Evolutionary conservation across 2,888 invertebrate genomes (phyloP), one percentile per base, ranked within the genome.

Genomic region (Philopedon plagiatum): DNA sequence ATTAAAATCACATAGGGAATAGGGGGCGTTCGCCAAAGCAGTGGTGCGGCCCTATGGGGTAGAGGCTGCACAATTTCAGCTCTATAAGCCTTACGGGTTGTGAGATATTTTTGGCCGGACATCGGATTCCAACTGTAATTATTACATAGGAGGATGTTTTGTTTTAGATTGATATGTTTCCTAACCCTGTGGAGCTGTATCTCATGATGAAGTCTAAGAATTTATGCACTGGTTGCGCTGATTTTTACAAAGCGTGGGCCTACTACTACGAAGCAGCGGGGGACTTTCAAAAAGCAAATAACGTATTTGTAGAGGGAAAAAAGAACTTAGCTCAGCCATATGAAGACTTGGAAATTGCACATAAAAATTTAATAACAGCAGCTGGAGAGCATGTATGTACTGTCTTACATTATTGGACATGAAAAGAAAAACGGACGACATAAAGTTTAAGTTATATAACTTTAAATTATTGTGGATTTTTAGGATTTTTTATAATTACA

Each of bases 191-290:
- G 78, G 93, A 92, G 85, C 89, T 95, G 73, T 97, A 93, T 85
- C 92, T 93, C 82, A 91, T 93, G 85, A 87, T 97, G 82, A 92
- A 92, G 80, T 91, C 91, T 76, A 91, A 91, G 82, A 94, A 93
- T 32, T 90, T 97, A 78, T 96, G 96, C 26, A 91, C 91, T 26
- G 91, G 92, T 86, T 90, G 94, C 75, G 91, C 96, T 0, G 92
- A 93, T 78, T 92, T 97, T 82, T 98, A 97, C 83, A 90, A 93
- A 78, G 93, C 94, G 9, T 97, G 97, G 96, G 94, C 97, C 0
- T 93, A 93, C 82, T 93, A 94, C 79, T 91, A 94, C 80, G 97
- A 97, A 84, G 90, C 91, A 76, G 88, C 89, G 54, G 93, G 93
- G 23, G 95, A 97, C 87, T 92, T 90, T 79, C 93, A 93, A 81